Evolutionary conservation across 2,113 vertebrate species (phyloP).

Genomic region (Melierax canorus): DNA sequence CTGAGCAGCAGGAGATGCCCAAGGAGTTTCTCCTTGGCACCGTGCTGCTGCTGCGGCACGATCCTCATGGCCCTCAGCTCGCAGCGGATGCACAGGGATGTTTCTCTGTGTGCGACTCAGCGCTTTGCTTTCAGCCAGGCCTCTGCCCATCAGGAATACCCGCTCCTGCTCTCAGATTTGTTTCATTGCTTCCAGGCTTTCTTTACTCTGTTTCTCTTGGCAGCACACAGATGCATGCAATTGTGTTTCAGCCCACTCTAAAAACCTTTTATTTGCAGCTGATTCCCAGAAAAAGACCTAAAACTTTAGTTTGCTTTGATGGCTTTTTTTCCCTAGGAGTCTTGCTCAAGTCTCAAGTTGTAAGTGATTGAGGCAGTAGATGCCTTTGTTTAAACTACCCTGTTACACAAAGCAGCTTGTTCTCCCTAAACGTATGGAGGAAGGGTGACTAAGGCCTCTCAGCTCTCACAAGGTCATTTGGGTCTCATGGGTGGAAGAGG

Average conservation of each 20-base stretch:
- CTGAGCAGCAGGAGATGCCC: accelerated
- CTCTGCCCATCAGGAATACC: accelerated
- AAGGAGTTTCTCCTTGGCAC: neutral
- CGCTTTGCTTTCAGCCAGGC: neutral
- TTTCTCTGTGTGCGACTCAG: accelerated
- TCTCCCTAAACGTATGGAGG: neutral
- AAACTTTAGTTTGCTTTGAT: neutral
- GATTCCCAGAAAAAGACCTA: neutral
- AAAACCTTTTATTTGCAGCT: neutral
- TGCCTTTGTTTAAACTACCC: neutral
- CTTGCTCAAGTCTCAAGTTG: neutral
- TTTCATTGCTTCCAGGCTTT: neutral
- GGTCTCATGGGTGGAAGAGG: neutral
- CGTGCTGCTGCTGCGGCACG: accelerated
- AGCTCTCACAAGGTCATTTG: neutral
- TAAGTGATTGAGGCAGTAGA: neutral
- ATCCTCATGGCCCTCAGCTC: neutral
- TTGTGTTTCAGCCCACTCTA: neutral
- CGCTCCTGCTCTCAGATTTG: accelerated
- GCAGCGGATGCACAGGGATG: accelerated
- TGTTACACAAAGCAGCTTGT: neutral
- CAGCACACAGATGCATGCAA: neutral
- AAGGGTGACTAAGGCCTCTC: neutral
- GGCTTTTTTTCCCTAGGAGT: neutral
- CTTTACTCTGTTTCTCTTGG: neutral